Evolutionary conservation across 2,888 invertebrate genomes (phyloP).

Genomic region (Leptopterna dolabrata): DNA sequence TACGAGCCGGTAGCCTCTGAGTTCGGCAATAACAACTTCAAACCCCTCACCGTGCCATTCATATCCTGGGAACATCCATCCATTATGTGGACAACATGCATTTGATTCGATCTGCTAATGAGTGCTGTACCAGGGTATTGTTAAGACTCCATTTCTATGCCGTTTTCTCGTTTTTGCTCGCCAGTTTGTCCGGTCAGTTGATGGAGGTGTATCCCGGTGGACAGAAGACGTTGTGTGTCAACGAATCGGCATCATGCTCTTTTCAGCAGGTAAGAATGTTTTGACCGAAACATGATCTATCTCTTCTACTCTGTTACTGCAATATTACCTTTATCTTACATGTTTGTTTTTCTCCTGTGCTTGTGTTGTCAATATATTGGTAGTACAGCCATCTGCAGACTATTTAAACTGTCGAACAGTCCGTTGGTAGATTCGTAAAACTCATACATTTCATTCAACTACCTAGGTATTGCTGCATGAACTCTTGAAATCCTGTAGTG

Average conservation of each 20-base stretch:
- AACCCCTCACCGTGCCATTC: not conserved
- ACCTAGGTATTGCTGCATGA: too few species aligned
- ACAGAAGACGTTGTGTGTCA: conserved; percentile 10
- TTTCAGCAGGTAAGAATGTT: conserved; percentile 5
- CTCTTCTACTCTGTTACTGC: not conserved
- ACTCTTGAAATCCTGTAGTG: too few species aligned
- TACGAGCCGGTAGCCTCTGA: not conserved
- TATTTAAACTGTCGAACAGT: too few species aligned
- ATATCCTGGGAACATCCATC: conserved; percentile 10
- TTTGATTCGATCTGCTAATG: conserved; percentile 52
- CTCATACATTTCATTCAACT: too few species aligned
- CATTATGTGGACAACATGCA: conserved; percentile 53
- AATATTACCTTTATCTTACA: not conserved
- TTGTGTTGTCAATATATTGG: not conserved
- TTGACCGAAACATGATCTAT: not conserved
- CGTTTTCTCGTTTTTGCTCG: conserved; percentile 24
- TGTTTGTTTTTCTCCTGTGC: not conserved
- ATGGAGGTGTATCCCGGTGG: conserved; percentile 39
- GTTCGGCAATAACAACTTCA: not conserved
- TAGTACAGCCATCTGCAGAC: too few species aligned
- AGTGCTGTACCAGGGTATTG: conserved; percentile 51
- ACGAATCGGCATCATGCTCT: conserved; percentile 35
- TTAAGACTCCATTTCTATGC: conserved; percentile 48
- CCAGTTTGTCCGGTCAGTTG: conserved; percentile 36
- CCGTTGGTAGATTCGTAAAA: too few species aligned